Conservation (phyloP, 1,140 invertebrate genomes). For the Babylonia areolata region DNA sequence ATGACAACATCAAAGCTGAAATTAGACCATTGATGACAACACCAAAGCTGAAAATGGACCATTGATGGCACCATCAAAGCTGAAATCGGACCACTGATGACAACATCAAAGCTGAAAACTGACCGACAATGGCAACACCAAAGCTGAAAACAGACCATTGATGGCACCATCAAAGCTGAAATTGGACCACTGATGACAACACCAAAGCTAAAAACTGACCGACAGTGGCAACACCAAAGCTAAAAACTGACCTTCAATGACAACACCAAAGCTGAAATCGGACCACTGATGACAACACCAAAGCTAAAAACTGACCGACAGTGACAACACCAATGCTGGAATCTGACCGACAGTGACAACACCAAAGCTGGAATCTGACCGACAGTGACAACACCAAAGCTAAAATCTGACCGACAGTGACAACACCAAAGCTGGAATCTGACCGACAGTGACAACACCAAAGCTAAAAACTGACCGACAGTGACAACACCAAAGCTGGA, state of each 20-base stretch:
- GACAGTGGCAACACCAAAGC: constrained; percentile 67
- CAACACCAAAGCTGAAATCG: background rate
- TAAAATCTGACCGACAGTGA: constrained; percentile 60
- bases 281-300: constrained; percentile 67
- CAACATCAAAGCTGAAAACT: constrained; percentile 47
- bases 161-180: too few species aligned
- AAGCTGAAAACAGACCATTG: constrained; percentile 57
- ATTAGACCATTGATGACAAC: constrained; percentile 64
- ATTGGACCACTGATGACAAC: too few species aligned
- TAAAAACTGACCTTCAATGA: too few species aligned
- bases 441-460: too few species aligned
- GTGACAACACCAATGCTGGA: too few species aligned
- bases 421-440: constrained; percentile 46
- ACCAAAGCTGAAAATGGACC: too few species aligned
- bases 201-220: constrained; percentile 47
- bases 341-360: constrained; percentile 63
- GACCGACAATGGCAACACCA: too few species aligned
- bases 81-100: constrained; percentile 60
- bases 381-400: too few species aligned
- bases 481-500: constrained; percentile 60
- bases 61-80: too few species aligned
- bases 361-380: too few species aligned
- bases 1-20: too few species aligned
- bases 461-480: constrained; percentile 57
- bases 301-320: too few species aligned